Evolutionary conservation across 2,888 invertebrate genomes (phyloP).

Genomic region (Pachliopta kotzebuea): DNA sequence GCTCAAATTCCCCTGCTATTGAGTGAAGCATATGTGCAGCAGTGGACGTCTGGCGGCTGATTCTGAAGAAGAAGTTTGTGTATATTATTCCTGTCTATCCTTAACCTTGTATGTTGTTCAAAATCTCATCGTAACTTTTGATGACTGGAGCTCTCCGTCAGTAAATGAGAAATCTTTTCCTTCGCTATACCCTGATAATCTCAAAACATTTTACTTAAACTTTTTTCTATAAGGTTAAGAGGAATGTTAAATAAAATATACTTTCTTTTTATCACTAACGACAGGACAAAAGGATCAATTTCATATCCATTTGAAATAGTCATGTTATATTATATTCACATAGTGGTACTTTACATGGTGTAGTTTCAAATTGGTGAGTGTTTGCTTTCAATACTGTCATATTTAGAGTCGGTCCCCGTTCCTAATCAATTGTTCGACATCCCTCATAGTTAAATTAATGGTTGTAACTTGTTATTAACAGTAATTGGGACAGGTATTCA

Average conservation of each 20-base stretch:
- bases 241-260: neutral
- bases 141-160: too few relatives aligned
- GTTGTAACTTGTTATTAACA: slow-evolving; percentile 11
- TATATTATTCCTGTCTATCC: too few relatives aligned
- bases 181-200: too few relatives aligned
- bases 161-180: too few relatives aligned
- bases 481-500: slow-evolving; percentile 24
- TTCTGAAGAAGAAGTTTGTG: too few relatives aligned
- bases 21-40: too few relatives aligned
- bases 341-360: slow-evolving; percentile 2
- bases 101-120: too few relatives aligned
- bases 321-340: slow-evolving; percentile 38
- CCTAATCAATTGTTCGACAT: slow-evolving; percentile 25
- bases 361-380: slow-evolving; percentile 13
- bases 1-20: too few relatives aligned
- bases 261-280: neutral
- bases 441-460: slow-evolving; percentile 25
- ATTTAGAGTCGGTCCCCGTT: slow-evolving; percentile 17
- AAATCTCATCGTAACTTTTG: too few relatives aligned
- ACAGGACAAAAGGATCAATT: slow-evolving; percentile 11
- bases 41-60: too few relatives aligned
- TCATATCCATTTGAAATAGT: slow-evolving; percentile 5
- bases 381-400: slow-evolving; percentile 26
- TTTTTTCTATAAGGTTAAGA: too few relatives aligned
- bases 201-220: too few relatives aligned